These are phyloP conservation scores for Sinopyrophorus schimmeli DNA, from an alignment of 2,888 invertebrate species.

Conservation along the genomic window DNA sequence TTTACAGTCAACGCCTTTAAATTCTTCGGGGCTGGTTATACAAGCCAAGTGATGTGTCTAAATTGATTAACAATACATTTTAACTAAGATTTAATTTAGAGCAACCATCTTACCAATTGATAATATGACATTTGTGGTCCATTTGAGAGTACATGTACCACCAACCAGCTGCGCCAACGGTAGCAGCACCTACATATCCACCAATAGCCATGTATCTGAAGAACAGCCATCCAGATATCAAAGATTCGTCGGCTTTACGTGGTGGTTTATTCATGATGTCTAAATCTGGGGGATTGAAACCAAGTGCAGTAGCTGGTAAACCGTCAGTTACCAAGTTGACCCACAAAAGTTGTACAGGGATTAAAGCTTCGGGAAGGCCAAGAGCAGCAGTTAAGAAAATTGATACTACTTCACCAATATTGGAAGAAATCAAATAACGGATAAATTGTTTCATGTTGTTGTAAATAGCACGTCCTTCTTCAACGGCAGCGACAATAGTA, in stretches of 20 bases:
- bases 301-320: slow-evolving; percentile 98
- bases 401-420: slow-evolving; percentile 94
- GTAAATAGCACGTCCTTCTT: slow-evolving; percentile 99
- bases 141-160: slow-evolving; percentile 97
- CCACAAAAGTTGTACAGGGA: slow-evolving; percentile 99
- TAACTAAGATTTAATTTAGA: neutral
- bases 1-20: slow-evolving; percentile 95
- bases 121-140: slow-evolving; percentile 97
- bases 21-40: slow-evolving; percentile 86
- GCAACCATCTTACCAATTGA: slow-evolving; percentile 69
- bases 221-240: slow-evolving; percentile 99
- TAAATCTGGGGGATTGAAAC: slow-evolving; percentile 99
- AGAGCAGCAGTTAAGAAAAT: slow-evolving; percentile 99
- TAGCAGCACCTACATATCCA: slow-evolving; percentile 96
- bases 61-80: slow-evolving; percentile 5
- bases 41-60: slow-evolving; percentile 97
- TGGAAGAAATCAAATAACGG: slow-evolving; percentile 99
- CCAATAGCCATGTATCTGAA: slow-evolving; percentile 96
- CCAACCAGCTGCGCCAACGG: slow-evolving; percentile 98
- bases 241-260: slow-evolving; percentile 94
- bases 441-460: slow-evolving; percentile 99
- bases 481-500: slow-evolving; percentile 98
- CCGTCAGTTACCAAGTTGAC: slow-evolving; percentile 99
- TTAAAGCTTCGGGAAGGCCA: slow-evolving; percentile 98
- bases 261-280: slow-evolving; percentile 99